Evolutionary conservation across 2,797 vertebrate species (phyloP).

Genomic region (Phrynocephalus guinanensis): DNA sequence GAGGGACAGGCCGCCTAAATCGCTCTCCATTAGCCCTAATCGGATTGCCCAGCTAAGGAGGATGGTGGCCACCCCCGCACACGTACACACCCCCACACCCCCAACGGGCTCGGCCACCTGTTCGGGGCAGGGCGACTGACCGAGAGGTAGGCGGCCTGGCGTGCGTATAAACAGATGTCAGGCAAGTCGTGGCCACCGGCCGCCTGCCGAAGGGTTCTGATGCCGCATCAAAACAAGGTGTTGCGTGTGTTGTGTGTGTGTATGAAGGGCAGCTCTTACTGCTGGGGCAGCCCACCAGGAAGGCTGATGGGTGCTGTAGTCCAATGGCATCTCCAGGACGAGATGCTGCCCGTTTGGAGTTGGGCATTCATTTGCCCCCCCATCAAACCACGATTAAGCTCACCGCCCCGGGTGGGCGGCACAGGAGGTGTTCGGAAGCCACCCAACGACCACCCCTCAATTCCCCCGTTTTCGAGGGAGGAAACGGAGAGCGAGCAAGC

Average conservation of each 20-base stretch:
- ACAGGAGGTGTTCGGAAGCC: not conserved
- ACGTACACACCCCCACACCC: no score
- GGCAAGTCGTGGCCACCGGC: not conserved
- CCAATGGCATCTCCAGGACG: no score
- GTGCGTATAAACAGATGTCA: not conserved
- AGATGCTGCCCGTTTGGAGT: no score
- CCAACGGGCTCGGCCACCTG: not conserved
- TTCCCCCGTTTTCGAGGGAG: not conserved
- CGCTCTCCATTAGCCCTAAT: constrained; percentile 10
- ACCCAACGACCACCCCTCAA: no score
- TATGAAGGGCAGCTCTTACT: no score
- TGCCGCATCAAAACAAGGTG: no score
- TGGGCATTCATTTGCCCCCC: no score
- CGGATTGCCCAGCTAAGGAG: not conserved
- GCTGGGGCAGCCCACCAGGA: no score
- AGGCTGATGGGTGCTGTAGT: no score
- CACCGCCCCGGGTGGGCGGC: not conserved
- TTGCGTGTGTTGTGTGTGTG: no score
- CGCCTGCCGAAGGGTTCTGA: no score
- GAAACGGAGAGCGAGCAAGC: not conserved
- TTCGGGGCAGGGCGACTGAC: not conserved
- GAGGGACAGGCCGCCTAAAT: not conserved
- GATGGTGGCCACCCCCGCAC: not conserved
- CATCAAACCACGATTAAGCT: not conserved
- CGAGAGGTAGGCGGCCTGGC: no score